A percentile compares a stretch with the other conserved stretches of the same genome.
phyloP scores from a whole-genome alignment of 2,113 vertebrate species.

The Pluvianellus socialis region DNA sequence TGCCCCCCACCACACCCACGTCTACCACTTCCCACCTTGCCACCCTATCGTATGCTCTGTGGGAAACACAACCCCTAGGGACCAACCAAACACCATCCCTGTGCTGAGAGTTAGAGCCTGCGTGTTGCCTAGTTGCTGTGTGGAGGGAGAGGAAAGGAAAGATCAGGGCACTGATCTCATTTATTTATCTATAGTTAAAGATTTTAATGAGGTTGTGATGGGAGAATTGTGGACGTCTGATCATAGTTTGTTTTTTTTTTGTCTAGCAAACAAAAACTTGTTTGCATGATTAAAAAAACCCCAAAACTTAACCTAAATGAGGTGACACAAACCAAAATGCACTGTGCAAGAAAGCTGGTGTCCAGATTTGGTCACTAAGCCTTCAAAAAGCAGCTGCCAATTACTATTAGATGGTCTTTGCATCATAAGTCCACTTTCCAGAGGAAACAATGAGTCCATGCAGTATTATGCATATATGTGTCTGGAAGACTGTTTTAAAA shows the following conservation, averaged over 20 bases:
- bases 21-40: not conserved
- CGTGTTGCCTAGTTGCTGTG: rapidly evolving
- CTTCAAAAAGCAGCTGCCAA: not conserved
- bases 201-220: not conserved
- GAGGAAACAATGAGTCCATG: not conserved
- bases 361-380: not conserved
- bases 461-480: not conserved
- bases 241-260: not conserved
- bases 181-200: not conserved
- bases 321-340: not conserved
- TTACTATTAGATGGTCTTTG: not conserved
- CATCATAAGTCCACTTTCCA: not conserved
- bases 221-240: not conserved
- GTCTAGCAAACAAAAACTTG: not conserved
- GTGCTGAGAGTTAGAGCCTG: not conserved
- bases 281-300: not conserved
- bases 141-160: not conserved
- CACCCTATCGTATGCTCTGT: rapidly evolving
- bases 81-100: not conserved
- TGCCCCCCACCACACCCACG: rapidly evolving
- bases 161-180: not conserved
- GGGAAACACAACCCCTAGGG: rapidly evolving
- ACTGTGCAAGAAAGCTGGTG: not conserved
- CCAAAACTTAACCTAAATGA: not conserved
- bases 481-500: not conserved